Base-by-base conservation (phyloP, 1,140 invertebrate genomes). In the Papilio machaon region DNA sequence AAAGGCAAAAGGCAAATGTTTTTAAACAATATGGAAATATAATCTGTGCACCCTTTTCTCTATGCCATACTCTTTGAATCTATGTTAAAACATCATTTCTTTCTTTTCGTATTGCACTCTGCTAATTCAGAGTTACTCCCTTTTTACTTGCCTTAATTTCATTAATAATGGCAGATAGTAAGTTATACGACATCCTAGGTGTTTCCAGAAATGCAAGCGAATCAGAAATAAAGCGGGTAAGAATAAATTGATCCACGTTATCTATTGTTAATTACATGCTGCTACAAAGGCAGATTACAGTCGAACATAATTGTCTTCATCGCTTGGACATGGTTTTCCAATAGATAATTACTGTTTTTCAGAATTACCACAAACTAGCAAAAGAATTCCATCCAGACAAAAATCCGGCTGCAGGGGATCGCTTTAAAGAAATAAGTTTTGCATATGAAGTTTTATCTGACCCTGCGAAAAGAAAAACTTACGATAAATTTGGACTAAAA, bases 361-460 rank as follows among this genome's bases (percentile, higher is more conserved):
- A 98, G 97, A 96, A 96, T 85, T 98, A 98, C 93, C 95, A 97
- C 81, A 97, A 97, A 94, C 92, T 98, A 85, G 98, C 98, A 7
- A 98, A 98, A 94, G 97, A 98, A 95, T 98, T 96, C 91, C 98
- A 98, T 95, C 98, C 98, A 30, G 98, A 98, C 87, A 98, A 98
- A 90, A 98, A 98, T 93, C 97, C 97, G 35, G 96, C 96, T 83
- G 96, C 97, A 80, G 97, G 97, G 70, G 97, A 98, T 84, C 97
- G 97, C 94, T 98, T 98, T 88, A 98, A 98, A 91, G 97, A 98
- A 95, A 98, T 98, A 85, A 97, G 97, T 80, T 98, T 97, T 91
- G 98, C 98, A 7, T 98, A 98, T 91, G 98, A 98, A 95, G 96
- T 98, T 49, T 95, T 98, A 7, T 97, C 97, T 2, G 96, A 97